A percentile compares a stretch with the other conserved stretches of the same genome.
These are phyloP conservation scores for Rallus crepitans DNA, from an alignment of 2,797 vertebrate genomes.

Conservation along the genomic window DNA sequence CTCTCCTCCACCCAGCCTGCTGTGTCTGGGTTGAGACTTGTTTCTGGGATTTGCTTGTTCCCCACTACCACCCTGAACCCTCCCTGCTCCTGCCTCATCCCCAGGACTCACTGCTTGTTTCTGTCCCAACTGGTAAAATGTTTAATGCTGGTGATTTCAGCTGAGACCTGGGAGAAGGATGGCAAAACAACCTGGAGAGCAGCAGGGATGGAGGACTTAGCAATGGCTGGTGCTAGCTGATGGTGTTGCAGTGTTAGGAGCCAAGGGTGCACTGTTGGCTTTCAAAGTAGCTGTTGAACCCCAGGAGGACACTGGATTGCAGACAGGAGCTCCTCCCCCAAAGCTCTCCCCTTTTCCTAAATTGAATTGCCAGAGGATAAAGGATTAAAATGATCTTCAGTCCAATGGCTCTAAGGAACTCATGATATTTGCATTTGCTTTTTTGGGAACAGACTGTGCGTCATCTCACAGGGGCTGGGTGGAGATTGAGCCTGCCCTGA, in stretches of 20 bases:
- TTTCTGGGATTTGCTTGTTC: neutral
- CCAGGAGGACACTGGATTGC: accelerated
- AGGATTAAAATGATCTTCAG: neutral
- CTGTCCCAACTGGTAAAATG: accelerated
- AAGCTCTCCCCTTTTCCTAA: neutral
- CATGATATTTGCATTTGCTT: neutral
- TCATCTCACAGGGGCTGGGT: neutral
- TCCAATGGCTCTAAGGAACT: neutral
- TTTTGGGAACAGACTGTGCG: neutral
- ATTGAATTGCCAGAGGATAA: neutral
- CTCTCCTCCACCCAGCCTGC: neutral
- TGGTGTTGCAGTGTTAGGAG: accelerated
- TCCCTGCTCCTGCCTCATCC: neutral
- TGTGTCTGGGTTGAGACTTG: neutral
- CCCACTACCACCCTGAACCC: neutral
- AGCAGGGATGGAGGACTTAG: neutral
- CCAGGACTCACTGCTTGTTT: neutral
- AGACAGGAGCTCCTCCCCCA: neutral
- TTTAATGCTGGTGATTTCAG: neutral
- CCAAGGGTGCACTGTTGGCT: accelerated
- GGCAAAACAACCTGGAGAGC: neutral
- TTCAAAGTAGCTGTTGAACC: neutral
- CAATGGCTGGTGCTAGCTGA: accelerated
- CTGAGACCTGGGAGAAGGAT: accelerated
- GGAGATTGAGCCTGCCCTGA: neutral